Base-by-base conservation (phyloP, 2,113 vertebrate species). In the Egretta garzetta region DNA sequence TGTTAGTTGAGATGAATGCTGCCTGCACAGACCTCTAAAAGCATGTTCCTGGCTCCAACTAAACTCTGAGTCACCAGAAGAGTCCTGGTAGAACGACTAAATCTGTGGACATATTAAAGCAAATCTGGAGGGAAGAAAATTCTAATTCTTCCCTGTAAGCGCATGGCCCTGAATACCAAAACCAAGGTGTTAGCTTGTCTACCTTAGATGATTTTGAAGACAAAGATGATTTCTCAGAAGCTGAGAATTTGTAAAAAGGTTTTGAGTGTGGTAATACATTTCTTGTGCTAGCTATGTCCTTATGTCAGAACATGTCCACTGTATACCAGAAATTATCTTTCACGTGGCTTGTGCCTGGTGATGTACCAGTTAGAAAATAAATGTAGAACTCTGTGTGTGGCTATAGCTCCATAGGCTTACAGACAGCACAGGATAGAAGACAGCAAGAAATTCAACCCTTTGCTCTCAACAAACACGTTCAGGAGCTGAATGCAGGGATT, bases 401-500 rank as follows among this genome's bases (percentile, higher is more conserved):
- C 67, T 70, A 0, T 23, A 75, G 41, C 37, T 92, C 80, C 28
- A 33, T 3, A 80, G 50, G 18, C 55, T 82, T 37, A 55, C 64
- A 45, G 68, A 43, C 7, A 80, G 26, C 53, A 41, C 6, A 47
- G 32, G 53, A 43, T 4, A 88, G 58, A 66, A 90, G 77, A 87
- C 45, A 86, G 47, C 8, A 60, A 64, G 45, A 70, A 76, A 79
- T 89, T 80, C 53, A 85, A 6, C 19, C 19, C 52, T 66, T 89
- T 59, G 45, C 41, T 95, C 84, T 79, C 76, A 63, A 72, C 60
- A 87, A 92, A 79, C 80, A 81, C 10, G 47, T 88, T 97, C 55
- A 90, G 58, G 94, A 97, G 73, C 22, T 80, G 87, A 93, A 93
- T 35, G 79, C 26, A 50, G 67, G 89, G 89, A 85, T 96, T 96